Conservation (phyloP, 2,888 invertebrate genomes). For the Campaea margaritaria region DNA sequence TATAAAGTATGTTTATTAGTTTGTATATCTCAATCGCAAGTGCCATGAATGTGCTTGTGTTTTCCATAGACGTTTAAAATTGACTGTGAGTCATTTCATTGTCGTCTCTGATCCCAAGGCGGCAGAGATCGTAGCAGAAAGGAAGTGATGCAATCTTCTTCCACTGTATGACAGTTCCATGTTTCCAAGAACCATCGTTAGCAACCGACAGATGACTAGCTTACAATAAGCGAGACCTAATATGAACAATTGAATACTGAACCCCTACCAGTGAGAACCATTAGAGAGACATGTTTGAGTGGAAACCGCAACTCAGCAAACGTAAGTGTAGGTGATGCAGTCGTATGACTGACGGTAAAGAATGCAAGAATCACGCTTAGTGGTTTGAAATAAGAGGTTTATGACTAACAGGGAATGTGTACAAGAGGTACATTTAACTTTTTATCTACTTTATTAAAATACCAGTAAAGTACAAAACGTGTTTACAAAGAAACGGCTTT, state of each 20-base stretch:
- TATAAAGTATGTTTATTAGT: no score
- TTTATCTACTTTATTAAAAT: no score
- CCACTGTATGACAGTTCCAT: constrained; percentile 16
- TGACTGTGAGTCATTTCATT: constrained; percentile 31
- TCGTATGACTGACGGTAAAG: no score
- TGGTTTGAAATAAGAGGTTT: no score
- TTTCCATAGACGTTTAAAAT: constrained; percentile 2
- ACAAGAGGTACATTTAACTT: no score
- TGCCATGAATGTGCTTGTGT: not conserved
- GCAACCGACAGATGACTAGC: not conserved
- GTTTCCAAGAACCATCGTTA: constrained; percentile 16
- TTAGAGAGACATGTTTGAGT: not conserved
- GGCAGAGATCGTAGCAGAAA: constrained; percentile 32
- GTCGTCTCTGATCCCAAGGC: constrained; percentile 14
- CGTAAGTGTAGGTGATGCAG: no score
- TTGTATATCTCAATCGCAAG: no score
- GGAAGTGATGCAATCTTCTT: constrained; percentile 30
- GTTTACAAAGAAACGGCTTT: no score
- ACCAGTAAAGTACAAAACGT: no score
- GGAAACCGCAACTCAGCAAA: no score
- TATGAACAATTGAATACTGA: not conserved
- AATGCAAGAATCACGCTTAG: no score
- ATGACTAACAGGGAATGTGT: no score
- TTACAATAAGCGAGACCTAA: not conserved
- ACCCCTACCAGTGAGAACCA: not conserved